A percentile compares a stretch with the other conserved stretches of the same genome.
These are phyloP conservation scores for Papilio polyxenes DNA, from an alignment of 1,140 invertebrate species.

Conservation along the genomic window DNA sequence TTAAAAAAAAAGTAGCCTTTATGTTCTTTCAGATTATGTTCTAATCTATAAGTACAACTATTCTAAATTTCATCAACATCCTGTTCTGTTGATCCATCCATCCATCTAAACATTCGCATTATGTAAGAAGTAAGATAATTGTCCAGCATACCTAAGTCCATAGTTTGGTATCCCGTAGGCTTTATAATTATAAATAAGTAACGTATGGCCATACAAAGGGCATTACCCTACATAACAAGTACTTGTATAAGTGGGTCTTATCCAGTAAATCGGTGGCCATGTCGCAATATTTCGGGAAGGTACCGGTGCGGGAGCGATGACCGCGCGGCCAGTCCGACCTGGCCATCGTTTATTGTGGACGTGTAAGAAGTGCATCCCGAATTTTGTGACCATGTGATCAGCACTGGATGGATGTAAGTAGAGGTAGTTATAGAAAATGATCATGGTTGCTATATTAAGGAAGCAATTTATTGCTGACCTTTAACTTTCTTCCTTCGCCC, in stretches of 20 bases:
- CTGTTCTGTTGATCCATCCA: too few species aligned
- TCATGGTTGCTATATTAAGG: background rate
- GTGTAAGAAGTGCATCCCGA: constrained; percentile 48
- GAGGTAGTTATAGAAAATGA: background rate
- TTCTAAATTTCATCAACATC: too few species aligned
- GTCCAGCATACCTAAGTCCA: background rate
- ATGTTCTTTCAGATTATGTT: too few species aligned
- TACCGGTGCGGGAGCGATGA: constrained; percentile 70
- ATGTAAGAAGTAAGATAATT: too few species aligned
- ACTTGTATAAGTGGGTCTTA: constrained; percentile 39
- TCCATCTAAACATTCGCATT: too few species aligned
- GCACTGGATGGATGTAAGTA: background rate
- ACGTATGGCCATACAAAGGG: background rate
- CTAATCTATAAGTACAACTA: too few species aligned
- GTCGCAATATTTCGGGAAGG: constrained; percentile 75
- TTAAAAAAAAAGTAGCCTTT: too few species aligned
- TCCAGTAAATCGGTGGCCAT: constrained; percentile 44
- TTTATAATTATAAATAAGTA: constrained; percentile 3
- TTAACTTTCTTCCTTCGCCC: background rate
- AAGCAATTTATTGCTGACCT: too few species aligned
- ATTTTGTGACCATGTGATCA: constrained; percentile 49
- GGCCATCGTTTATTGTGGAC: constrained; percentile 52
- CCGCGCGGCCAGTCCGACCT: constrained; percentile 55
- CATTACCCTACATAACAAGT: constrained; percentile 38
- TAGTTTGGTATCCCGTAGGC: background rate